Conservation (phyloP, 2,888 invertebrate genomes). For the Incurvaria masculella region DNA sequence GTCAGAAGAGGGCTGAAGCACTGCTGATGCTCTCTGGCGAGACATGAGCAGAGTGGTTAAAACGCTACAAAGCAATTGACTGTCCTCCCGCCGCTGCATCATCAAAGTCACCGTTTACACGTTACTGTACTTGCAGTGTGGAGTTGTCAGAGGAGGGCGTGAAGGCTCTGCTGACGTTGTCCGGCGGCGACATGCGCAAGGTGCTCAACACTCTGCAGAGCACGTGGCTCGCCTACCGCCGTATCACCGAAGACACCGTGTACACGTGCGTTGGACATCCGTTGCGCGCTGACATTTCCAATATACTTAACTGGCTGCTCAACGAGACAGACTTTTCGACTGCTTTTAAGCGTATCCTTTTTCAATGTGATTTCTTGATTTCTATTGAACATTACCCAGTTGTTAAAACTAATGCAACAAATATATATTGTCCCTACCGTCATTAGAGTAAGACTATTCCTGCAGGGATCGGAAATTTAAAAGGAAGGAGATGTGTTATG, state of each 20-base stretch:
- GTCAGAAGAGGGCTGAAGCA: too few species aligned
- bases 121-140: conserved; percentile 65
- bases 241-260: conserved; percentile 84
- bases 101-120: too few species aligned
- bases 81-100: too few species aligned
- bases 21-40: too few species aligned
- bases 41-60: too few species aligned
- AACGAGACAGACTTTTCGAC: conserved; percentile 73
- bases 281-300: conserved; percentile 80
- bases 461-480: too few species aligned
- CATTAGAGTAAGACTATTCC: too few species aligned
- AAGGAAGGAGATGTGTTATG: too few species aligned
- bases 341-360: conserved; percentile 78
- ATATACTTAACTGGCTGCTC: conserved; percentile 82
- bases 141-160: conserved; percentile 84
- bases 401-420: too few species aligned
- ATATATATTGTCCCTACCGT: too few species aligned
- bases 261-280: conserved; percentile 98
- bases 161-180: conserved; percentile 82
- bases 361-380: conserved; percentile 3
- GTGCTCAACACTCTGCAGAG: conserved; percentile 96
- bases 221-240: conserved; percentile 88
- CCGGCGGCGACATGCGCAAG: conserved; percentile 97
- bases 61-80: too few species aligned
- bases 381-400: too few species aligned